phyloP scores from a whole-genome alignment of 92 coral and sea anemone species.

The Muricea muricata region DNA sequence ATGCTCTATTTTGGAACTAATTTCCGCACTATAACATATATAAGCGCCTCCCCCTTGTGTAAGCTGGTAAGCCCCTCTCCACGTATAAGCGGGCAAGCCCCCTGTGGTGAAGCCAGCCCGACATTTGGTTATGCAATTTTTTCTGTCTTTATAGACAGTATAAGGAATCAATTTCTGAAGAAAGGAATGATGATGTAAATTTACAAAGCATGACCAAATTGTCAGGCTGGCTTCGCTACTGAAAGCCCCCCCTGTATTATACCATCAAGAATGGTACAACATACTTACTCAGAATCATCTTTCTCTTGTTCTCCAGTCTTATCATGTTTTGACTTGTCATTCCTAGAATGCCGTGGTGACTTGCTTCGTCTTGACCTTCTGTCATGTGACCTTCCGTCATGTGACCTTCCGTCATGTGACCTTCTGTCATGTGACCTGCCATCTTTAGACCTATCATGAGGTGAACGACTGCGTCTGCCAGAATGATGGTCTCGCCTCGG shows the following conservation, averaged over 20 bases:
- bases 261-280: not conserved
- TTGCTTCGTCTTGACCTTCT: constrained; percentile 20
- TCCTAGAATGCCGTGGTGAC: constrained; percentile 54
- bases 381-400: not conserved
- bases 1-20: no score
- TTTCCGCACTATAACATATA: no score
- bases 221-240: no score
- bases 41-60: no score
- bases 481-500: constrained; percentile 71
- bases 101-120: no score
- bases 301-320: constrained; percentile 73
- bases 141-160: no score
- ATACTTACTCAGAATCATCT: constrained; percentile 80
- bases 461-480: constrained; percentile 62
- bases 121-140: no score
- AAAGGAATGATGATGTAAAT: no score
- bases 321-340: constrained; percentile 75
- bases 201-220: no score
- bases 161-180: no score
- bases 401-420: constrained; percentile 2
- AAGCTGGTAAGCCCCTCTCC: no score
- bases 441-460: constrained; percentile 75
- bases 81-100: no score
- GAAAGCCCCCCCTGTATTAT: not conserved
- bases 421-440: constrained; percentile 37